Evolutionary conservation across 2,888 invertebrate genomes (phyloP), one percentile per base, ranked within the genome.

Genomic region (Dynastes tityus): DNA sequence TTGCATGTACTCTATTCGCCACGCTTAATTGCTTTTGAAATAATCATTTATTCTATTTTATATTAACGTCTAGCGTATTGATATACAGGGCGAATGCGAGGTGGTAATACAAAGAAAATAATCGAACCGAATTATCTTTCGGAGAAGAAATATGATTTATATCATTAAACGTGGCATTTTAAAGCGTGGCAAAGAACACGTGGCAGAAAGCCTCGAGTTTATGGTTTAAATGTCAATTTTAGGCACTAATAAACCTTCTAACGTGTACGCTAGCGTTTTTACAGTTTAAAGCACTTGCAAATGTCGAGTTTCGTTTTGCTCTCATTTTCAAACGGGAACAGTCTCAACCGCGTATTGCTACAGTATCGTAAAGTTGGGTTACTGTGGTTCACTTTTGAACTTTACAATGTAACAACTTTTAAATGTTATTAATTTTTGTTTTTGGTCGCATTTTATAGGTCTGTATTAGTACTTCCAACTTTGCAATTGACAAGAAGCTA

Each of bases 11-110:
- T 71, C 76, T 79, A n/a, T 79, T 61, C 64, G 70, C 76, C 74
- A 74, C 78, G 63, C 74, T 65, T 78, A 79, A 79, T 76, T 81
- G 80, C 76, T 78, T 80, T 78, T 79, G 79, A 81, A 80, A 78
- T 81, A 55, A 55, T 55, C 53, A 16, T 16, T 53, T 55, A 55
- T 55, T 16, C 16, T 55, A 55, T 55, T 55, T 55, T 16, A n/a
- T 55, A 55, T 55, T 16, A 16, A 55, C 16, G 13, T 55, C n/a
- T 55, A 45, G 45, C 9, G 45, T 11, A 1, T 45, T 8, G 45
- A 8, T 45, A 45, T 45, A 45, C 9, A 45, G 45, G 11, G 45
- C 9, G 45, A 45, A 45, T 11, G 45, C 2, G 1, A 45, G 9
- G 45, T 11, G 45, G 45, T 2, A 8, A 45, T 45, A 45, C 45